Conservation (phyloP, 2,888 invertebrate species). For the Cosmopolites sordidus region DNA sequence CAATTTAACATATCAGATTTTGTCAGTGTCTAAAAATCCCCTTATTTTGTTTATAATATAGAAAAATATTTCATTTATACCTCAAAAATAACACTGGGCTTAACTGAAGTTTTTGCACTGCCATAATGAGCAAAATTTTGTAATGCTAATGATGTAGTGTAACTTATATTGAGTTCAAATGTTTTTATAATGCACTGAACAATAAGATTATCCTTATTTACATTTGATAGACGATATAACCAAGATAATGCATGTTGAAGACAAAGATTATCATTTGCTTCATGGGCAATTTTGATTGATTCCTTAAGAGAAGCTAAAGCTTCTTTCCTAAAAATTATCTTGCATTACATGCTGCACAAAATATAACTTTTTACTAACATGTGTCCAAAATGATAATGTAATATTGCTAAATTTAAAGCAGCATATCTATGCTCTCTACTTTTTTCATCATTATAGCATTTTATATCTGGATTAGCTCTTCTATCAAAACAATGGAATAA, state of each 20-base stretch:
- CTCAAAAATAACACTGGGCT: slow-evolving; percentile 64
- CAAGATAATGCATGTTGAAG: slow-evolving; percentile 81
- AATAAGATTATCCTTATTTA: slow-evolving; percentile 57
- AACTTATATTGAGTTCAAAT: slow-evolving; percentile 63
- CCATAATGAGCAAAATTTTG: slow-evolving; percentile 75
- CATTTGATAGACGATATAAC: slow-evolving; percentile 61
- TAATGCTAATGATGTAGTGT: slow-evolving; percentile 68
- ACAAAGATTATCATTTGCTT: slow-evolving; percentile 80
- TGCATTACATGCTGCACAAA: neutral
- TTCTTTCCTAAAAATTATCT: slow-evolving; percentile 55
- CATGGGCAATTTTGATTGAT: slow-evolving; percentile 82
- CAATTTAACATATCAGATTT: slow-evolving; percentile 84
- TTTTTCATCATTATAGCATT: slow-evolving; percentile 52
- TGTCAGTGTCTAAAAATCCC: slow-evolving; percentile 61
- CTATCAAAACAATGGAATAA: slow-evolving; percentile 80
- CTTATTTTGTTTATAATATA: neutral
- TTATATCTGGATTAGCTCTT: slow-evolving; percentile 50
- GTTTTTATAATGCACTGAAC: slow-evolving; percentile 67
- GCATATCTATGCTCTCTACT: slow-evolving; percentile 77
- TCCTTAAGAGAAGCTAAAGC: slow-evolving; percentile 80
- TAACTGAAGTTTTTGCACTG: slow-evolving; percentile 60
- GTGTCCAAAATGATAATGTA: slow-evolving; percentile 82
- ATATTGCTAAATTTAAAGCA: slow-evolving; percentile 82
- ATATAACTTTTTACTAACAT: slow-evolving; percentile 52
- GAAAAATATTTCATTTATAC: slow-evolving; percentile 40